A percentile compares a stretch with the other conserved stretches of the same genome.
phyloP scores from a whole-genome alignment of 2,888 invertebrate genomes.

The Antheraea assamensis region DNA sequence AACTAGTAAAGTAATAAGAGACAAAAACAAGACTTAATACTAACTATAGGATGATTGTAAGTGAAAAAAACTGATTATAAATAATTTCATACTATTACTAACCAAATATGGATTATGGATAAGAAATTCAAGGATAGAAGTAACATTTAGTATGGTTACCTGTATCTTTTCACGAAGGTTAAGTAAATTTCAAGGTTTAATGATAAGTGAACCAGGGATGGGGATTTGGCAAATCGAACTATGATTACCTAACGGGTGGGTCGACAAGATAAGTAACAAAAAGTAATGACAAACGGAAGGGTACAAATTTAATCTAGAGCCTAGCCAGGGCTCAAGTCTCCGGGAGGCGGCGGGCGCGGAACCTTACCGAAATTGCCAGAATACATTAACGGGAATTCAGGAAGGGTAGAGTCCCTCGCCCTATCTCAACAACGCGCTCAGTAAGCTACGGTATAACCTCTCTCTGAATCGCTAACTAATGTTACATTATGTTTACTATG shows the following conservation, averaged over 20 bases:
- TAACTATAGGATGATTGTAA: neutral
- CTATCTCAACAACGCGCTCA: conserved; percentile 69
- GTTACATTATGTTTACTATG: conserved; percentile 13
- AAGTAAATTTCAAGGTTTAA: conserved; percentile 1
- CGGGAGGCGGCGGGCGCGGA: conserved; percentile 33
- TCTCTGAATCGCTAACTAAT: conserved; percentile 52
- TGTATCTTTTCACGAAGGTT: conserved; percentile 2
- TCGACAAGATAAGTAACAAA: conserved; percentile 51
- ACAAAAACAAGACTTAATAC: neutral
- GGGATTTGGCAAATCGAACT: conserved; percentile 16
- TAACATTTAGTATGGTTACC: neutral
- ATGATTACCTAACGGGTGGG: conserved; percentile 24
- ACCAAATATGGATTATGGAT: neutral
- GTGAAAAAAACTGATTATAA: neutral
- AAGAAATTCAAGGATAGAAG: neutral
- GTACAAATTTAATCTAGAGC: conserved; percentile 70
- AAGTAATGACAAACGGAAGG: conserved; percentile 63
- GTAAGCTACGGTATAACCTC: conserved; percentile 59
- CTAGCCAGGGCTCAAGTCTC: conserved; percentile 53
- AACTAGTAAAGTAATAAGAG: neutral
- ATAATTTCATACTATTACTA: neutral
- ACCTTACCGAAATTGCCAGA: conserved; percentile 69
- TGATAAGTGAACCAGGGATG: neutral
- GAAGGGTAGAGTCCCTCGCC: conserved; percentile 57
- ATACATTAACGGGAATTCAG: conserved; percentile 66